These are phyloP conservation scores for Salvelinus namaycush DNA, from an alignment of 2,113 vertebrate species.

Conservation along the genomic window DNA sequence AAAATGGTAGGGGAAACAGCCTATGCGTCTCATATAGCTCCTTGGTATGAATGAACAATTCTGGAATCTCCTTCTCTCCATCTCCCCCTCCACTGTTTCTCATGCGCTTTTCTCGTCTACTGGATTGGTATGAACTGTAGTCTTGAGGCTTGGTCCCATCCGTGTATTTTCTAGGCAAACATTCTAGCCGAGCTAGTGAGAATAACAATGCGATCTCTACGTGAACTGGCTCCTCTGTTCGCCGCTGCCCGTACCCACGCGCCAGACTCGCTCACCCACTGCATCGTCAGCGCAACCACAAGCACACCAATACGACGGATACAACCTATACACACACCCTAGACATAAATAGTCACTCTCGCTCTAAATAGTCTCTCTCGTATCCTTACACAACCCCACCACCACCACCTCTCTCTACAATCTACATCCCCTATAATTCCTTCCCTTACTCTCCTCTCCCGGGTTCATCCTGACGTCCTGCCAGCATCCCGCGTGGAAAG, in stretches of 20 bases:
- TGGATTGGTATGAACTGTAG: conserved; percentile 45
- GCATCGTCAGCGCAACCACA: conserved; percentile 72
- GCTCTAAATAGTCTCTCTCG: conserved; percentile 10
- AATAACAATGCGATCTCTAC: conserved; percentile 77
- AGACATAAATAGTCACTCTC: neutral
- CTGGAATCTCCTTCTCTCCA: neutral
- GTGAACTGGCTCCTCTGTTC: conserved; percentile 72
- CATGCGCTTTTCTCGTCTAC: neutral
- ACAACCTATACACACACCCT: conserved; percentile 16
- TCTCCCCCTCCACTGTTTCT: conserved; percentile 17
- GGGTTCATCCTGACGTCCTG: conserved; percentile 35
- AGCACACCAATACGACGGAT: conserved; percentile 46
- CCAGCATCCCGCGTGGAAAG: conserved; percentile 39
- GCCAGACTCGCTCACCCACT: conserved; percentile 85
- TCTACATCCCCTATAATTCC: conserved; percentile 18
- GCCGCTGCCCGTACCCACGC: conserved; percentile 82
- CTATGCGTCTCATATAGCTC: neutral
- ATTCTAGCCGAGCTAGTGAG: conserved; percentile 75
- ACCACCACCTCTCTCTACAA: neutral
- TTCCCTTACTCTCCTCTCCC: conserved; percentile 13
- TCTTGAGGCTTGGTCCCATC: conserved; percentile 74
- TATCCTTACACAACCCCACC: neutral
- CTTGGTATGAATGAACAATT: conserved; percentile 8
- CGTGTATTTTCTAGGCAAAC: conserved; percentile 80
- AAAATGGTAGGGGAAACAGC: conserved; percentile 25